A percentile compares a stretch with the other conserved stretches of the same genome.
Evolutionary conservation across 2,113 vertebrate genomes (phyloP).

Genomic region (Clupea harengus): DNA sequence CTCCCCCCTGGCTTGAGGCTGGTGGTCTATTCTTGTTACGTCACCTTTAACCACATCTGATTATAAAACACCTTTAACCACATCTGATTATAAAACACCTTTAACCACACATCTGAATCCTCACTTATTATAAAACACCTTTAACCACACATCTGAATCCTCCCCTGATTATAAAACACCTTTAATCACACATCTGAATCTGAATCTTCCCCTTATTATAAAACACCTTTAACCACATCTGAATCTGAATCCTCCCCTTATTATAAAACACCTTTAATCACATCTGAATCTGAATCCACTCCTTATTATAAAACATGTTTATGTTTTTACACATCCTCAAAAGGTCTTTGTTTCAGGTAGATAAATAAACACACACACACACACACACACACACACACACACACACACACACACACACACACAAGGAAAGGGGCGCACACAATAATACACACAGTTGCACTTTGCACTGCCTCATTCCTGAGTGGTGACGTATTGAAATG

Average conservation of each 20-base stretch:
- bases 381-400: slow-evolving; percentile 5
- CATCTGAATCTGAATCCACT: no score
- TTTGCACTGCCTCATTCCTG: not conserved
- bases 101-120: no score
- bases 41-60: not conserved
- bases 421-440: not conserved
- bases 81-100: no score
- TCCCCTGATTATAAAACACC: no score
- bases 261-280: no score
- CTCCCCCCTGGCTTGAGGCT: not conserved
- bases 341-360: not conserved
- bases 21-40: not conserved
- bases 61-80: not conserved
- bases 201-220: no score
- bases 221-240: no score
- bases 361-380: not conserved
- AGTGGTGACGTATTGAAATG: slow-evolving; percentile 5
- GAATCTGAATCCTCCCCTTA: no score
- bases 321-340: not conserved
- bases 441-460: not conserved
- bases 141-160: no score
- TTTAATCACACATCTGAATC: no score
- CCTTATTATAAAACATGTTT: no score
- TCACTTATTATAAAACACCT: no score
- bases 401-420: not conserved